Percentiles rank a stretch among this genome's conserved stretches.
Conservation (phyloP, 1,140 invertebrate genomes). For the Drosophila ficusphila region DNA sequence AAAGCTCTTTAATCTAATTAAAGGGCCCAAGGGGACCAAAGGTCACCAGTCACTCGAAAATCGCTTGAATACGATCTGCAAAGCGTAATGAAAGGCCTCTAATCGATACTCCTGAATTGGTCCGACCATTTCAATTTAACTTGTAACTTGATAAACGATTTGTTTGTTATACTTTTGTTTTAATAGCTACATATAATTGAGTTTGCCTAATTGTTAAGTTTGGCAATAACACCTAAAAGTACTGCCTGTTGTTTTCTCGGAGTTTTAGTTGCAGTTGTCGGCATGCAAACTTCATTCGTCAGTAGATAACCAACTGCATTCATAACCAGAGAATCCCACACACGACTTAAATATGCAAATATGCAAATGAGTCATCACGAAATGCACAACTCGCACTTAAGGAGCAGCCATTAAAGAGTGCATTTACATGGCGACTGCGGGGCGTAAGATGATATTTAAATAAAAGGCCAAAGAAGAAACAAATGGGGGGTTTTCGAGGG, state of each 20-base stretch:
- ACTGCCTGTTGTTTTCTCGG: too few relatives aligned
- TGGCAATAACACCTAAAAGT: too few relatives aligned
- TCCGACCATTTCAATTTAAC: not conserved
- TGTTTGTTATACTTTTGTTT: not conserved
- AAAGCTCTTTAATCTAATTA: constrained; percentile 44
- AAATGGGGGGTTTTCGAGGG: constrained; percentile 16
- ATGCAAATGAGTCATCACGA: constrained; percentile 58
- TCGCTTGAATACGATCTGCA: not conserved
- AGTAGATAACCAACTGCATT: constrained; percentile 27
- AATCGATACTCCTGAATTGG: constrained; percentile 8
- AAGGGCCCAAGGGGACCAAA: constrained; percentile 27
- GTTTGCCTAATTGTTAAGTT: too few relatives aligned
- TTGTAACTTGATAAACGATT: not conserved
- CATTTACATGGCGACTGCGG: constrained; percentile 3
- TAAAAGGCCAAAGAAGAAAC: not conserved
- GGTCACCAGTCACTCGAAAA: constrained; percentile 26
- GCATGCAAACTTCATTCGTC: not conserved
- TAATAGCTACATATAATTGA: not conserved
- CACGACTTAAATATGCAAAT: constrained; percentile 32
- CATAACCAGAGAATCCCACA: constrained; percentile 3
- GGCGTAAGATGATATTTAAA: constrained; percentile 16
- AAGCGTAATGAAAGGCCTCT: not conserved
- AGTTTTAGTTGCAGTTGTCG: not conserved
- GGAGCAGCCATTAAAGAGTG: constrained; percentile 26
- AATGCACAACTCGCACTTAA: constrained; percentile 48